phyloP scores from a whole-genome alignment of 2,113 vertebrate genomes.

The Catagonus wagneri region DNA sequence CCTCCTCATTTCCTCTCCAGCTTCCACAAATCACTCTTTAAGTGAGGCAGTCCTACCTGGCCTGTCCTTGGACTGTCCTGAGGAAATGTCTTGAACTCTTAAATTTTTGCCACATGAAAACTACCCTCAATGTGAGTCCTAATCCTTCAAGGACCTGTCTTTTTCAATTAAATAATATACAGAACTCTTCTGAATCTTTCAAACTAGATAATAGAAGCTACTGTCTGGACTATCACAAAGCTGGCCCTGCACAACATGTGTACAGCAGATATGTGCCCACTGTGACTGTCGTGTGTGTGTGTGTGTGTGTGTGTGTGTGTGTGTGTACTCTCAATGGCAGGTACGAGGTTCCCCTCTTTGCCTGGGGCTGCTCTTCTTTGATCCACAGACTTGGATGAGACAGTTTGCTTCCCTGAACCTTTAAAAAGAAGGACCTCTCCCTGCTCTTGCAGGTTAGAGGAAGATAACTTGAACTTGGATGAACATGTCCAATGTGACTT shows the following conservation, averaged over 20 bases:
- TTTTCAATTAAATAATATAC: neutral
- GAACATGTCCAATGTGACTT: slow-evolving; percentile 41
- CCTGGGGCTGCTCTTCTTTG: slow-evolving; percentile 10
- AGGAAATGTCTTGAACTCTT: slow-evolving; percentile 30
- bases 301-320: neutral
- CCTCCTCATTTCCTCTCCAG: neutral
- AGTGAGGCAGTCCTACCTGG: neutral
- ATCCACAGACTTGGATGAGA: neutral
- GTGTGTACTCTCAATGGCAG: neutral
- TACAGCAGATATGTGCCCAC: neutral
- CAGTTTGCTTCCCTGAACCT: slow-evolving; percentile 34
- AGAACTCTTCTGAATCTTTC: slow-evolving; percentile 23
- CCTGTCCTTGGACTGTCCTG: neutral
- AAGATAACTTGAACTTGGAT: slow-evolving; percentile 63
- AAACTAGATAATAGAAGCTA: neutral
- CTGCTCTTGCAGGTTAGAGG: neutral
- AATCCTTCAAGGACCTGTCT: neutral
- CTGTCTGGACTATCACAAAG: neutral
- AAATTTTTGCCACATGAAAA: slow-evolving; percentile 36
- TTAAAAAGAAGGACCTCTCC: slow-evolving; percentile 31
- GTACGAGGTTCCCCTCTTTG: neutral
- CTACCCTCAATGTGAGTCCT: neutral
- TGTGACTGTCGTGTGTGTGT: neutral
- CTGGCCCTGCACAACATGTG: neutral
- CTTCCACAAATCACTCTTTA: neutral